These are phyloP conservation scores for Acanthochromis polyacanthus DNA, from an alignment of 2,113 vertebrate species.

Conservation along the genomic window DNA sequence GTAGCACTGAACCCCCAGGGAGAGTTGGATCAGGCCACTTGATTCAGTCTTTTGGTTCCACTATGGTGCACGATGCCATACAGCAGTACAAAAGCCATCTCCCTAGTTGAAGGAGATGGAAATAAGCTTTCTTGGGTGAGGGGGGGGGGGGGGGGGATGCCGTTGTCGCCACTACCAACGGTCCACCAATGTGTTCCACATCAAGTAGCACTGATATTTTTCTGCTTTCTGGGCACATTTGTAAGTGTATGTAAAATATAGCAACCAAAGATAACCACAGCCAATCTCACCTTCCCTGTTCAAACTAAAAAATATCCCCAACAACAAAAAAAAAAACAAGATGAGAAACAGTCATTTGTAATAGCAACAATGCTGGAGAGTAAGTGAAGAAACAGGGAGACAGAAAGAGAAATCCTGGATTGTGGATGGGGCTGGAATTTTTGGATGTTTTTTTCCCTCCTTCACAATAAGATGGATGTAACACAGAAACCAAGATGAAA, in stretches of 20 bases:
- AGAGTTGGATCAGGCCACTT: constrained; percentile 80
- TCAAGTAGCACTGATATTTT: constrained; percentile 71
- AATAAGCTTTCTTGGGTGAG: constrained; percentile 58
- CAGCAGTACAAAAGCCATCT: constrained; percentile 68
- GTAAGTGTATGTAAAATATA: constrained; percentile 57
- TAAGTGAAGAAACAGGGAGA: background rate
- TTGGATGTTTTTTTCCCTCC: background rate
- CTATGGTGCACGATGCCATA: constrained; percentile 68
- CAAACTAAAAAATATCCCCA: constrained; percentile 13
- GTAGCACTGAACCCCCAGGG: constrained; percentile 69
- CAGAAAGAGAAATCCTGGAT: background rate
- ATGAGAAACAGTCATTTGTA: constrained; percentile 28
- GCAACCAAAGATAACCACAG: constrained; percentile 51
- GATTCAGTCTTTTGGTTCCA: constrained; percentile 82
- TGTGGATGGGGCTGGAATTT: background rate
- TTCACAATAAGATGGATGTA: constrained; percentile 29
- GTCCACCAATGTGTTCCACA: constrained; percentile 68
- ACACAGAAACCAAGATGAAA: constrained; percentile 54
- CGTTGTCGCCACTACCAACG: constrained; percentile 17
- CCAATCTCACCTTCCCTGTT: constrained; percentile 20
- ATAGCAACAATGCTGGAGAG: background rate
- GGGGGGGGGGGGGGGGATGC: background rate
- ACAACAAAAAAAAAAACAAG: constrained; percentile 13
- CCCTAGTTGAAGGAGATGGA: constrained; percentile 66
- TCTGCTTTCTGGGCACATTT: constrained; percentile 68